Evolutionary conservation across 2,113 vertebrate species (phyloP).

Genomic region (Larimichthys crocea): DNA sequence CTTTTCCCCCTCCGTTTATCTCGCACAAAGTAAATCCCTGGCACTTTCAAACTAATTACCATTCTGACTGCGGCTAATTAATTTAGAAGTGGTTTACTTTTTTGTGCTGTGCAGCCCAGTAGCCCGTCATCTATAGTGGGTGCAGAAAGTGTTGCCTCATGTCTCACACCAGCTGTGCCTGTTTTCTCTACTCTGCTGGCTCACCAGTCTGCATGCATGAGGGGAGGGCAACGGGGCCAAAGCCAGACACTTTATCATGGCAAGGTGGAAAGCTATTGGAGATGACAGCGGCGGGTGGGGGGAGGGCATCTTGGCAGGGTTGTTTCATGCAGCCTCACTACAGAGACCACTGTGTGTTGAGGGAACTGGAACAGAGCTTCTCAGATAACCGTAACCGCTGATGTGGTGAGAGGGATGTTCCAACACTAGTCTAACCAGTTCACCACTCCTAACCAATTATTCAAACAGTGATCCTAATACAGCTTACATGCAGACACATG

Average conservation of each 20-base stretch:
- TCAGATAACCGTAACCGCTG: conserved; percentile 21
- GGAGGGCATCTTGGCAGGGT: conserved; percentile 16
- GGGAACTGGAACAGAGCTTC: conserved; percentile 29
- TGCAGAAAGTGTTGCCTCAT: conserved; percentile 55
- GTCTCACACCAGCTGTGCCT: conserved; percentile 68
- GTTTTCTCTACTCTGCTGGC: conserved; percentile 62
- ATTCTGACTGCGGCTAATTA: conserved; percentile 67
- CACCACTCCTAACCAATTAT: conserved; percentile 21
- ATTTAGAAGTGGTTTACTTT: conserved; percentile 69
- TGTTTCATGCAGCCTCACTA: conserved; percentile 41
- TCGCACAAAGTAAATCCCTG: conserved; percentile 55
- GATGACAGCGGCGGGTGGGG: conserved; percentile 26
- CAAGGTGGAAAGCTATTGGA: conserved; percentile 53
- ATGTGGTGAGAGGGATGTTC: conserved; percentile 18
- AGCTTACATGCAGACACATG: neutral
- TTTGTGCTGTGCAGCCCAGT: conserved; percentile 46
- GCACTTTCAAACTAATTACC: conserved; percentile 66
- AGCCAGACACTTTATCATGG: conserved; percentile 58
- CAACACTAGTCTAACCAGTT: conserved; percentile 14
- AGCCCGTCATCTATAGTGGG: conserved; percentile 52
- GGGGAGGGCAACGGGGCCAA: conserved; percentile 50
- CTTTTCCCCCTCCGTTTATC: conserved; percentile 4
- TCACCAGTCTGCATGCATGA: conserved; percentile 53
- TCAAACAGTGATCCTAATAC: conserved; percentile 21
- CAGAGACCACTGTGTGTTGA: conserved; percentile 36